Base-by-base conservation (phyloP, 64 coral and sea anemone genomes). In the Dendronephthya gigantea region DNA sequence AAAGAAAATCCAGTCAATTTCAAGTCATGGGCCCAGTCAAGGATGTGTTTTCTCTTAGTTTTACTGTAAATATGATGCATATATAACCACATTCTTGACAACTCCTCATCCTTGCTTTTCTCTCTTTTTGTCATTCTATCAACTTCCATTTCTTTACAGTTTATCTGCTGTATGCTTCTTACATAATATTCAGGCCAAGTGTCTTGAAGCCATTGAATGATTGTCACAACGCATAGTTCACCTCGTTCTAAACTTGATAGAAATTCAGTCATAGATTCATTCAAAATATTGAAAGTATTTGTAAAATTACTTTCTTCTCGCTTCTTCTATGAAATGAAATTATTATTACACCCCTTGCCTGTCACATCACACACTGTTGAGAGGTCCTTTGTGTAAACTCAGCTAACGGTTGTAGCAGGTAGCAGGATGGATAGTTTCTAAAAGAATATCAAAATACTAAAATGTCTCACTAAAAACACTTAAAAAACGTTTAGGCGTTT, bases 11-110 rank as follows among this genome's bases (percentile, higher is more conserved):
- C 95, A 35, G 95, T 93, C 14, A 98, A 84, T 2, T 88, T 79
- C 40, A 91, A 98, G n/a, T 98, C 95, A 29, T 62, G 49, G 2
- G 95, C 88, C 95, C 95, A 98, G 59, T 98, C 92, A 10, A 98
- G 75, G 29, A 98, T 98, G 25, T 91, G 81, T 50, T 98, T 98
- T 39, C 95, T 89, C 56, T 98, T 98, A 35, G 89, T 93, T 93
- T 98, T 98, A 82, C 90, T 98, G 37, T 98, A 98, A n/a, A 98
- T 98, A 56, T 98, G 95, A 74, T 98, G 95, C 95, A 98, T 98
- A 38, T 98, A 98, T 47, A 98, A 68, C 95, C 95, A 98, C 82
- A 98, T 91, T 87, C 95, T 30, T 79, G 76, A 38, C 88, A 84
- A 75, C 91, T 90, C 28, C 39, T 47, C 37, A n/a, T 62, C 41